Conservation (phyloP, 2,888 invertebrate genomes). For the Parnassius mnemosyne region DNA sequence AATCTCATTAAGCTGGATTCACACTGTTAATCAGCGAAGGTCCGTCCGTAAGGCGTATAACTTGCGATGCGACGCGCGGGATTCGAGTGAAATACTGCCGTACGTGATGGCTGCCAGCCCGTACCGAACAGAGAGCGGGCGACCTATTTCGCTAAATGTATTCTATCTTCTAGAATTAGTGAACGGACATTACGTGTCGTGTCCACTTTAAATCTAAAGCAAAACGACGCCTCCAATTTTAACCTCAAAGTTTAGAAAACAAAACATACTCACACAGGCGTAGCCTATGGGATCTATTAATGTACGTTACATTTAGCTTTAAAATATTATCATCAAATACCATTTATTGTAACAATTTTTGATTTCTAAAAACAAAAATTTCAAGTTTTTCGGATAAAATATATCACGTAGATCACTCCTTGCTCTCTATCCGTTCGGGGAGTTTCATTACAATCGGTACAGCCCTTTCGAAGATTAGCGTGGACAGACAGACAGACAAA, state of each 20-base stretch:
- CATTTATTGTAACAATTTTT: background rate
- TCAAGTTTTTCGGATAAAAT: no score
- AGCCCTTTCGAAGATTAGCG: no score
- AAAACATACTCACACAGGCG: no score
- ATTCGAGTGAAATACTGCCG: slow-evolving; percentile 36
- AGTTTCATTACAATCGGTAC: no score
- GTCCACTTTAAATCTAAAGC: slow-evolving; percentile 22
- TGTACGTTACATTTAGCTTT: no score
- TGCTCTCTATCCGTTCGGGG: no score
- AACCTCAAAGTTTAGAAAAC: no score
- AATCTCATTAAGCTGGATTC: slow-evolving; percentile 33
- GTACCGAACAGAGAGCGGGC: slow-evolving; percentile 11
- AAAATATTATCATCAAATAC: background rate
- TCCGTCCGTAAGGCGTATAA: slow-evolving; percentile 30
- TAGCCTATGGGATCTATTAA: no score
- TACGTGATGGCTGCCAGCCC: slow-evolving; percentile 31
- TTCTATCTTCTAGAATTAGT: slow-evolving; percentile 25
- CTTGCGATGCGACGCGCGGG: slow-evolving; percentile 33
- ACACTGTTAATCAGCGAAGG: slow-evolving; percentile 40
- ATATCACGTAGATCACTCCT: no score
- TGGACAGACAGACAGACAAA: no score
- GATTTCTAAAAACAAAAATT: no score
- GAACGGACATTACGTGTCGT: slow-evolving; percentile 16
- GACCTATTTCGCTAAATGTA: slow-evolving; percentile 27
- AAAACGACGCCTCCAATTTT: background rate